Conservation (phyloP, 2,113 vertebrate genomes). For the Callipepla squamata region DNA sequence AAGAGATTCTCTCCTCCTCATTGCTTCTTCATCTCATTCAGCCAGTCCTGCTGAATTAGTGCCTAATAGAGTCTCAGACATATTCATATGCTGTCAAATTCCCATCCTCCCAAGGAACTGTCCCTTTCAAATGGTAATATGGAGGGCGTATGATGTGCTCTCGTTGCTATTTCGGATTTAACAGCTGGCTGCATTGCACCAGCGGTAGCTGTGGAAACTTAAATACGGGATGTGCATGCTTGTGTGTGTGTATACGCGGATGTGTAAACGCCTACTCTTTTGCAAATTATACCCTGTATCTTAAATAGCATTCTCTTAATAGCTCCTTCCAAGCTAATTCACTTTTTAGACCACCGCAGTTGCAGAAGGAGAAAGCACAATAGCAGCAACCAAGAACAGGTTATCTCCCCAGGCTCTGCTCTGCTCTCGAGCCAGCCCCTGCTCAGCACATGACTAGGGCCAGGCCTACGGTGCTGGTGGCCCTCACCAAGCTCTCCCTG, state of each 20-base stretch:
- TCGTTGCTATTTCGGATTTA: conserved; percentile 56
- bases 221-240: neutral
- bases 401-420: neutral
- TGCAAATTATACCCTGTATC: conserved; percentile 31
- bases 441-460: neutral
- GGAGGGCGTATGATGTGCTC: conserved; percentile 53
- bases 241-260: neutral
- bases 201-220: conserved; percentile 39
- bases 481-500: neutral
- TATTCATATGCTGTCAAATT: conserved; percentile 73
- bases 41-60: conserved; percentile 64
- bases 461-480: neutral
- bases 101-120: conserved; percentile 62
- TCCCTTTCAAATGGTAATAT: conserved; percentile 73
- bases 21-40: conserved; percentile 69
- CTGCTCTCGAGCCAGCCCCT: neutral
- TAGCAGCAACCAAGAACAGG: neutral
- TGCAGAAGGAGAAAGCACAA: neutral
- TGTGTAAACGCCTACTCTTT: neutral
- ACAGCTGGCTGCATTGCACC: conserved; percentile 50
- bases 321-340: neutral
- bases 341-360: neutral
- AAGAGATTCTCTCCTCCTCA: conserved; percentile 70
- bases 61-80: conserved; percentile 70
- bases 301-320: conserved; percentile 14